Evolutionary conservation across 2,888 invertebrate genomes (phyloP).

Genomic region (Conistra vaccinii): DNA sequence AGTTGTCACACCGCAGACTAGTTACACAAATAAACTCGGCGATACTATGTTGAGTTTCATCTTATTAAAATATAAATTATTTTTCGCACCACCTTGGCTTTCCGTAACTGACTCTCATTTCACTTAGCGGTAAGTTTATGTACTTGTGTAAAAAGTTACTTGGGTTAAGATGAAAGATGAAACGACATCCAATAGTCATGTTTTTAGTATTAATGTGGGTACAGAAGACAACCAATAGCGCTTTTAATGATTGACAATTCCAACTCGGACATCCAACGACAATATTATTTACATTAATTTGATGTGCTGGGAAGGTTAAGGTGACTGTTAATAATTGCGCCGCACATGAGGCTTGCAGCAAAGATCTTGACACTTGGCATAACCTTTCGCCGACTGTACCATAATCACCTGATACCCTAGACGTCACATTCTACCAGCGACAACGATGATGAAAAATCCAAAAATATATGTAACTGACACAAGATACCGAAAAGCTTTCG

Average conservation of each 20-base stretch:
- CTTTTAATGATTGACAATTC: not conserved
- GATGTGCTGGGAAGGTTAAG: not conserved
- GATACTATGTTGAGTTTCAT: conserved; percentile 65
- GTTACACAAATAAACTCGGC: conserved; percentile 78
- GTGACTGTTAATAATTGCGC: not conserved
- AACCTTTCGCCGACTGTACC: no score
- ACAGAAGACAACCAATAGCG: not conserved
- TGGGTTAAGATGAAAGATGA: not conserved
- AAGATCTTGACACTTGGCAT: no score
- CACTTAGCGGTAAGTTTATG: conserved; percentile 55
- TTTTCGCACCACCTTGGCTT: conserved; percentile 51
- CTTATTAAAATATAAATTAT: conserved; percentile 72
- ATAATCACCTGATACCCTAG: no score
- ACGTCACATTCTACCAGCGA: no score
- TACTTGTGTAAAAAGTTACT: conserved; percentile 15
- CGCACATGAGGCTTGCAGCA: no score
- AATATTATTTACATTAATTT: not conserved
- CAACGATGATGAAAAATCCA: no score
- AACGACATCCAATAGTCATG: not conserved
- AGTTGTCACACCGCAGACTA: conserved; percentile 79
- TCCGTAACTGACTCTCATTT: conserved; percentile 51
- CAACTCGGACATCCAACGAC: not conserved
- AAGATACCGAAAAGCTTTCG: no score
- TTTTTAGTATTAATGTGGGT: not conserved
- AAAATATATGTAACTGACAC: no score